Conservation (phyloP, 2,888 invertebrate species). For the Megalurothrips usitatus region DNA sequence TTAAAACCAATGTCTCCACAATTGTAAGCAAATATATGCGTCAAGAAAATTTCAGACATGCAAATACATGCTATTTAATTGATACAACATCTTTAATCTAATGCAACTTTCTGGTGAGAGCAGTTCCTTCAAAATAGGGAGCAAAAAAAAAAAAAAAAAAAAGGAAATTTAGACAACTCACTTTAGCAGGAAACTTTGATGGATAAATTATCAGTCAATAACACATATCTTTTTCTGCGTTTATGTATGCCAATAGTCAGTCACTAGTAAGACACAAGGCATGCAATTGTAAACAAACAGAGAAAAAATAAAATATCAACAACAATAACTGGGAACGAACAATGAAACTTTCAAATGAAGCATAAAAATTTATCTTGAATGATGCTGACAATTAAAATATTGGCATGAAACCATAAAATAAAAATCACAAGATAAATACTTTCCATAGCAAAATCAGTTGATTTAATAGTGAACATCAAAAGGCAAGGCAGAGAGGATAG, state of each 20-base stretch:
- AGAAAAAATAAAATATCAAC: not conserved
- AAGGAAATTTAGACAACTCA: not conserved
- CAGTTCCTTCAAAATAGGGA: not conserved
- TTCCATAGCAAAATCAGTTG: not conserved
- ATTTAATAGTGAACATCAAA: not conserved
- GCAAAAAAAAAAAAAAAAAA: not conserved
- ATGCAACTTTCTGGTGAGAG: not conserved
- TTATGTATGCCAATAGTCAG: not conserved
- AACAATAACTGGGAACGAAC: not conserved
- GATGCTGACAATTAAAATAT: not conserved
- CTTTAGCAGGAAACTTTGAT: not conserved
- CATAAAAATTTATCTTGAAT: not conserved
- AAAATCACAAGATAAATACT: slow-evolving; percentile 7
- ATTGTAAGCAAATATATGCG: not conserved
- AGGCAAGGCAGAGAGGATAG: not conserved
- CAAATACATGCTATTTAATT: no score
- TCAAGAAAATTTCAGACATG: no score
- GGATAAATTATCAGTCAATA: not conserved
- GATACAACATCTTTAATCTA: no score
- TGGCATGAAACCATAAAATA: not conserved
- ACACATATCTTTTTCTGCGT: not conserved
- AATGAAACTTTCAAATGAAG: not conserved
- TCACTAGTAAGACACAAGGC: not conserved
- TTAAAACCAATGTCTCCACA: no score
- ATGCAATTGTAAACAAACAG: not conserved